phyloP scores from a whole-genome alignment of 2,113 vertebrate genomes.

The Spea bombifrons region DNA sequence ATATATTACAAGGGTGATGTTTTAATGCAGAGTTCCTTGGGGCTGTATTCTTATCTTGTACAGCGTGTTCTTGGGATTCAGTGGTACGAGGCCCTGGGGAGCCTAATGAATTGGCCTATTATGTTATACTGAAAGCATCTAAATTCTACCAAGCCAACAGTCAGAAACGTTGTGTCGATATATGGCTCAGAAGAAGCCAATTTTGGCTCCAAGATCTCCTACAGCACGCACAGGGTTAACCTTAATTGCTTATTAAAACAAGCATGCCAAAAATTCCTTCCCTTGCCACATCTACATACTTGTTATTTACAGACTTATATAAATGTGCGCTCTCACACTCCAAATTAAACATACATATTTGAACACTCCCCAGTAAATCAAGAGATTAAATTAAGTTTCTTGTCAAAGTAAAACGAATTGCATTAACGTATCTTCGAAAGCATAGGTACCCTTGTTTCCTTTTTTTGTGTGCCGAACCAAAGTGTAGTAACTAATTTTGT shows the following conservation, averaged over 20 bases:
- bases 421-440: no score
- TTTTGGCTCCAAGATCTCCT: conserved; percentile 49
- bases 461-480: no score
- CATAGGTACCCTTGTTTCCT: no score
- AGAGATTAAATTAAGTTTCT: no score
- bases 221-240: no score
- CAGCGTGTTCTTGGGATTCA: conserved; percentile 67
- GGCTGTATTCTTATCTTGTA: conserved; percentile 68
- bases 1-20: conserved; percentile 72
- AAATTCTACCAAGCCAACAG: conserved; percentile 75
- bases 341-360: no score
- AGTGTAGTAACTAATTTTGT: no score
- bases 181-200: conserved; percentile 69
- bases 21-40: conserved; percentile 76
- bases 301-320: no score
- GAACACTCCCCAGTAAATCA: no score
- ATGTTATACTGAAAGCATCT: conserved; percentile 84
- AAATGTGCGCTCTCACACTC: no score
- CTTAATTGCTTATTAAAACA: conserved; percentile 52
- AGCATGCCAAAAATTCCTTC: conserved; percentile 10
- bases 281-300: no score
- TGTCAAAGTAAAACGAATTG: no score
- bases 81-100: conserved; percentile 78
- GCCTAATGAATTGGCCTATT: conserved; percentile 92
- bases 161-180: conserved; percentile 72